Percentiles rank a stretch among this genome's conserved stretches.
These are phyloP conservation scores for Aphrocallistes beatrix DNA, from an alignment of 37 sponge, comb jelly and placozoan species.

Conservation along the genomic window DNA sequence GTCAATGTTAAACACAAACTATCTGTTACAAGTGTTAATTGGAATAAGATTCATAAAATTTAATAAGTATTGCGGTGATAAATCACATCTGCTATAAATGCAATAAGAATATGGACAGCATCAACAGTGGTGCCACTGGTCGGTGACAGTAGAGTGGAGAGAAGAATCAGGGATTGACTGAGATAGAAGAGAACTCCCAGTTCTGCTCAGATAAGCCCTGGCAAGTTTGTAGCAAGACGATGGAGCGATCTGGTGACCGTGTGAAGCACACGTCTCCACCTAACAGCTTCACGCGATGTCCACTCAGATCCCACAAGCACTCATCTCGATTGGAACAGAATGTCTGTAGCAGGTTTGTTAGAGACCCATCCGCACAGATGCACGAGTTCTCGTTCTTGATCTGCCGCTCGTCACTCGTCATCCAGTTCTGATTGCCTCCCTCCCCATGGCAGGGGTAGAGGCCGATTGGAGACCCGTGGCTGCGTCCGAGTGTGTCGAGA, in stretches of 20 bases:
- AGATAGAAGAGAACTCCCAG: slow-evolving; percentile 4
- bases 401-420: slow-evolving; percentile 3
- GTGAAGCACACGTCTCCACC: background rate
- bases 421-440: slow-evolving; percentile 39
- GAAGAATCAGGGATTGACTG: too few species aligned
- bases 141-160: too few species aligned
- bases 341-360: background rate
- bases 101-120: too few species aligned
- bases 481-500: slow-evolving; percentile 42
- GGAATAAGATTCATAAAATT: too few species aligned
- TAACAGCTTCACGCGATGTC: background rate
- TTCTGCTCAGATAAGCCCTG: background rate
- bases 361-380: background rate
- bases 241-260: background rate
- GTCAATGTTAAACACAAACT: too few species aligned
- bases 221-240: background rate
- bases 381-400: slow-evolving; percentile 1
- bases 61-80: too few species aligned
- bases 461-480: slow-evolving; percentile 39
- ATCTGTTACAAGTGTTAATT: too few species aligned
- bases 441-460: slow-evolving; percentile 42
- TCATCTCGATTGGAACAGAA: background rate
- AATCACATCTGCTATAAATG: too few species aligned
- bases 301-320: background rate
- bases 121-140: too few species aligned